Conservation (phyloP, 1,140 invertebrate species). For the Megalonaias nervosa region DNA sequence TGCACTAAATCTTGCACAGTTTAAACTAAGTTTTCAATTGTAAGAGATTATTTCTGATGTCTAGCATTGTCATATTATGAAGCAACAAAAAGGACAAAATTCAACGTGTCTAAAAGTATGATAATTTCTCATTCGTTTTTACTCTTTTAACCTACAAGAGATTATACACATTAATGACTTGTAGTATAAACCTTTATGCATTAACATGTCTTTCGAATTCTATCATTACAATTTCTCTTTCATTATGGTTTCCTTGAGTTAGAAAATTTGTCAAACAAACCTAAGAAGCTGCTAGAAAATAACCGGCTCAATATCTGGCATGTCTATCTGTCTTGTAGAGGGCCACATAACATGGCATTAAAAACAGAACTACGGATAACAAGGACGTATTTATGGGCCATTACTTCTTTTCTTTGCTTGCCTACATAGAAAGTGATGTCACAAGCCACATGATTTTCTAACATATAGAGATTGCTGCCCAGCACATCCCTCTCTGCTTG, state of each 20-base stretch:
- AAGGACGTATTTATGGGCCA: slow-evolving; percentile 84
- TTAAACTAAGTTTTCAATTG: neutral
- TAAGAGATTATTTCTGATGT: too few relatives aligned
- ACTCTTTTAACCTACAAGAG: neutral
- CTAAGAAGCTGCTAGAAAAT: slow-evolving; percentile 72
- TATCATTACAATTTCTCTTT: neutral
- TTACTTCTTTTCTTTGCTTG: slow-evolving; percentile 9
- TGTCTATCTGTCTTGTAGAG: slow-evolving; percentile 79
- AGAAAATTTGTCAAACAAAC: slow-evolving; percentile 72
- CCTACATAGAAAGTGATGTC: slow-evolving; percentile 30
- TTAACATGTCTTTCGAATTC: neutral
- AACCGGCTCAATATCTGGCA: slow-evolving; percentile 85
- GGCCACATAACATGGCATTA: slow-evolving; percentile 83
- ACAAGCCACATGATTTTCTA: slow-evolving; percentile 28
- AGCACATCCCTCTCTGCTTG: neutral
- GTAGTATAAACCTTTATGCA: neutral
- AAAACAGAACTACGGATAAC: slow-evolving; percentile 86
- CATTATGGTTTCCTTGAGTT: neutral
- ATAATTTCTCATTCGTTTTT: neutral
- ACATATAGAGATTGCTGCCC: slow-evolving; percentile 28
- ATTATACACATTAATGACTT: neutral
- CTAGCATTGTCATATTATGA: too few relatives aligned
- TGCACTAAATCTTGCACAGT: neutral
- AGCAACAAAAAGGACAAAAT: too few relatives aligned
- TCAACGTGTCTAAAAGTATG: neutral